Evolutionary conservation across 1,140 invertebrate species (phyloP), one percentile per base, ranked within the genome.

Genomic region (Tetragnatha versicolor): DNA sequence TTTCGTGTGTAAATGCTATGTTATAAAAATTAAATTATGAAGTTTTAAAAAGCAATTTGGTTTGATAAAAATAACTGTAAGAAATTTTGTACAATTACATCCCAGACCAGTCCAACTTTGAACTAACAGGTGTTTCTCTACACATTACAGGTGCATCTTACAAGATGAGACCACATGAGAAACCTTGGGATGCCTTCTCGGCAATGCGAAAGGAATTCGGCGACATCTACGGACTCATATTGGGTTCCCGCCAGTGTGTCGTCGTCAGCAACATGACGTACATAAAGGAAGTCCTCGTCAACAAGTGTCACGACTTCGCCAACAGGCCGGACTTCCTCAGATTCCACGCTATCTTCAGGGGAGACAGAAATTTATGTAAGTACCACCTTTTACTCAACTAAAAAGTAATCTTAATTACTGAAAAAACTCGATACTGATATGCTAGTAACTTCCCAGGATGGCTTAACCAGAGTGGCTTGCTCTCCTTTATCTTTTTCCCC

Each of bases 271-370:
- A 90, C 81, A 89, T 91, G 82, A 87, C 89, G 3, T 84, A 90
- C 14, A 92, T 95, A 80, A 90, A 90, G 78, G 92, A 94, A 84
- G 92, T 95, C 20, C 88, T 95, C 17, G 91, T 94, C 82, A 89
- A 90, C 76, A 93, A 93, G 84, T 92, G 92, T 42, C 90, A 90
- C 72, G 89, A 91, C 80, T 94, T 96, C 85, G 92, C 92, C 2
- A 92, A 92, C 6, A 86, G 94, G 37, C 93, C 93, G 0, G 90
- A 94, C 84, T 95, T 94, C 84, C 82, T 91, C 35, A 86, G 94
- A 81, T 91, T 90, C 83, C 86, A 89, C 72, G 84, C 89, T 25
- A 87, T 92, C 3, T 92, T 92, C 84, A 86, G 87, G 53, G 90
- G 90, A 22, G 86, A 91, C 83, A 90, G 89, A 82, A 87, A 92